phyloP scores from a whole-genome alignment of 2,113 vertebrate genomes.

The Odobenus rosmarus region DNA sequence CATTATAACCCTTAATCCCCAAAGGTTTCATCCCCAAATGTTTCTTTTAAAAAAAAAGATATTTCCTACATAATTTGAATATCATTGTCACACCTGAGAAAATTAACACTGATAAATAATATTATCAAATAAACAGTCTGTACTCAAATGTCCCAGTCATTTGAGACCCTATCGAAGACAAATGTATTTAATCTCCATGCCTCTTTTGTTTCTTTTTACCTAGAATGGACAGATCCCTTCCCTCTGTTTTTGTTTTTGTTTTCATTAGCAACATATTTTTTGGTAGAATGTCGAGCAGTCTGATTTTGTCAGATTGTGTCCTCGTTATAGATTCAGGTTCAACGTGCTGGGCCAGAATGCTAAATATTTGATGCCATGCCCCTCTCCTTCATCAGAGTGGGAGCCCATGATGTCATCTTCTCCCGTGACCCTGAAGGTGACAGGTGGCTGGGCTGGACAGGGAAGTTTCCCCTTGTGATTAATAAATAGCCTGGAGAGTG shows the following conservation, averaged over 20 bases:
- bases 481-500: not conserved
- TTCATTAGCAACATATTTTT: not conserved
- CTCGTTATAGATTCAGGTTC: not conserved
- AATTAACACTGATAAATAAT: not conserved
- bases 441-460: not conserved
- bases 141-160: not conserved
- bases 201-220: not conserved
- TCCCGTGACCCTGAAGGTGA: not conserved
- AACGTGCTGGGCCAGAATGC: not conserved
- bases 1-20: not conserved
- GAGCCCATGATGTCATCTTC: not conserved
- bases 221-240: not conserved
- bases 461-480: not conserved
- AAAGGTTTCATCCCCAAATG: not conserved
- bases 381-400: not conserved
- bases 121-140: too few species aligned
- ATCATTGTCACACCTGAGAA: not conserved
- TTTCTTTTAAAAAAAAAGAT: not conserved
- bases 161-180: not conserved
- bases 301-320: not conserved
- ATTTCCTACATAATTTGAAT: not conserved
- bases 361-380: slow-evolving; percentile 1
- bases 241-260: not conserved
- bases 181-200: rapidly evolving
- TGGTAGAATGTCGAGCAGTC: not conserved